Evolutionary conservation across 2,113 vertebrate species (phyloP), one percentile per base, ranked within the genome.

Genomic region (Aythya baeri): DNA sequence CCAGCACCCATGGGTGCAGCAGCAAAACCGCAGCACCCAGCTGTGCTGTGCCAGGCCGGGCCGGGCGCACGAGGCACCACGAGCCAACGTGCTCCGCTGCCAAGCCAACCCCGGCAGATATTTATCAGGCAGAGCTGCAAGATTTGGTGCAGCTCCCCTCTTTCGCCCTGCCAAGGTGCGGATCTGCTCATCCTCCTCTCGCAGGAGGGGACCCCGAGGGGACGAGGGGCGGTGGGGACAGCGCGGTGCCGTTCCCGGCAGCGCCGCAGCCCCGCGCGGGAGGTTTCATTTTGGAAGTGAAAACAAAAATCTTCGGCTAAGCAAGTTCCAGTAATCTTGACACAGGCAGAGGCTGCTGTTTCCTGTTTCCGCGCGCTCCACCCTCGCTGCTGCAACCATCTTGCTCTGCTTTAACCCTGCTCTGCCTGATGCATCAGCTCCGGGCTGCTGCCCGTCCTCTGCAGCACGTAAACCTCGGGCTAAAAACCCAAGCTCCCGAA

Each of bases 281-380:
- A 2, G 4, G 41, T 83, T 89, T 94, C 83, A 6, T 49, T 83
- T 91, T 90, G 80, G 88, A 78, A 93, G 57, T 3, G 73, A 75
- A 96, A 94, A 81, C 52, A 93, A 86, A 86, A 86, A 27, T 57
- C 91, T 88, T 18, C 2, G 7, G 22, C 0, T 32, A 11, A 85
- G 79, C 52, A 5, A 78, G 95, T 91, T 93, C 91, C 95, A 71
- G 88, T 88, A 58, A 86, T 2, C 68, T 82, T 89, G 88, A 91
- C 94, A 85, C 85, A 68, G 88, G 83, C 65, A 8, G 68, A 68
- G 65, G 66, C 79, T 34, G 55, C 86, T 3, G 73, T 81, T 97
- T 97, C 96, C 96, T 96, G 96, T 96, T 96, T 95, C 93, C 73
- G 46, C 0, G 3, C 36, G 21, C 96, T 95, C 96, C 96, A 96